These are phyloP conservation scores for Zygogramma bicolorata DNA, from an alignment of 2,888 invertebrate species.

Conservation along the genomic window DNA sequence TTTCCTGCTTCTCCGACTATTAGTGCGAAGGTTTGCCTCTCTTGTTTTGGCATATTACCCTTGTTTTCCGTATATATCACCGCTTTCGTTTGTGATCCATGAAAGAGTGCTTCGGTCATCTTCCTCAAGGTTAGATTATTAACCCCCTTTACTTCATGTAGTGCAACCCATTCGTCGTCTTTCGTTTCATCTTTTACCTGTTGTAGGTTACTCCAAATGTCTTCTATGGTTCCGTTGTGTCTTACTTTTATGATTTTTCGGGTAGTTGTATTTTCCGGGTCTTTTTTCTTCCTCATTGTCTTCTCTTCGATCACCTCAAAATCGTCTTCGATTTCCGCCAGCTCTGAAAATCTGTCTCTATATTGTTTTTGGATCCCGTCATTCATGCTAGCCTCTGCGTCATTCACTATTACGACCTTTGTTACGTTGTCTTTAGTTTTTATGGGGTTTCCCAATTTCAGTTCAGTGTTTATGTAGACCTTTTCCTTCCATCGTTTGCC, in stretches of 20 bases:
- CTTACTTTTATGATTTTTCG: slow-evolving; percentile 8
- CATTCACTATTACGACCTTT: not conserved
- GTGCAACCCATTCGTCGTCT: not conserved
- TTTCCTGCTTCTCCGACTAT: not conserved
- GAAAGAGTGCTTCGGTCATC: not conserved
- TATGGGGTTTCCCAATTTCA: not conserved
- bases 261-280: not conserved
- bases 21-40: not conserved
- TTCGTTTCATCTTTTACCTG: not conserved
- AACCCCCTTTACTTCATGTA: not conserved
- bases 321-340: not conserved
- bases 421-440: not conserved
- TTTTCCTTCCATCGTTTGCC: not conserved
- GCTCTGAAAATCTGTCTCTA: slow-evolving; percentile 12
- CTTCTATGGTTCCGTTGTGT: not conserved
- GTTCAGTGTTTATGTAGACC: not conserved
- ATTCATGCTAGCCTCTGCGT: not conserved
- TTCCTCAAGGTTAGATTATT: not conserved
- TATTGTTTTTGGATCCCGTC: not conserved
- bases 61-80: not conserved
- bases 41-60: not conserved
- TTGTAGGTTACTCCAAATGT: not conserved
- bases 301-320: slow-evolving; percentile 10
- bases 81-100: not conserved
- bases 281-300: not conserved